Base-by-base conservation (phyloP, 1,140 invertebrate species). In the Drosophila kepulauana region DNA sequence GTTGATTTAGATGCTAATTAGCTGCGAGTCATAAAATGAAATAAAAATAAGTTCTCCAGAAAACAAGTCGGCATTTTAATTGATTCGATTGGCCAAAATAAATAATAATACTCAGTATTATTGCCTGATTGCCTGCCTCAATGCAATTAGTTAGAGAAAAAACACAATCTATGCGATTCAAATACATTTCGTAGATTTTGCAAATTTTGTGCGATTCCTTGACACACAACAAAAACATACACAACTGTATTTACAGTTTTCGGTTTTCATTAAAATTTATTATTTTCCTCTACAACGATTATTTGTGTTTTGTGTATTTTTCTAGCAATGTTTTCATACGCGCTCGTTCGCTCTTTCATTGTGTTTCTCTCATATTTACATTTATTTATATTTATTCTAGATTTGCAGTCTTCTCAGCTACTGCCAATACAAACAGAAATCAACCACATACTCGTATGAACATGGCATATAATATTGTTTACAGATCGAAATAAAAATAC, bases 1-100 rank as follows among this genome's bases (percentile, higher is more conserved):
- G 33, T 57, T 70, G 59, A 56, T 71, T 58, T 33, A 62, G 64
- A 64, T 75, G 43, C 16, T 70, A 78, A 66, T 79, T 79, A 75
- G 46, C 65, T 49, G 41, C 16, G 11, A 35, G 57, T 56, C 51
- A 33, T 64, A 56, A 64, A 72, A 38, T 0, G 20, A 25, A 25
- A 25, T 25, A 25, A 33, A 71, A 52, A 33, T 33, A 33, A 35
- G 51, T 11, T 35, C 38, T 63, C 20, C 20, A 46, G 11, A 54
- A 65, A 52, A 70, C 41, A 33, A 72, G 65, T 73, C 8, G 16
- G 6, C 35, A 54, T 5, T 65, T 58, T 64, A 63, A 71, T 70
- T 46, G 64, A 54, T 71, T 77, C 65, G 41, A 65, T 66, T 76
- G 64, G 48, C 30, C 58, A 65, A 16, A 65, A 72, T 56, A 72